phyloP scores from a whole-genome alignment of 2,113 vertebrate genomes.

The Cercocebus atys region DNA sequence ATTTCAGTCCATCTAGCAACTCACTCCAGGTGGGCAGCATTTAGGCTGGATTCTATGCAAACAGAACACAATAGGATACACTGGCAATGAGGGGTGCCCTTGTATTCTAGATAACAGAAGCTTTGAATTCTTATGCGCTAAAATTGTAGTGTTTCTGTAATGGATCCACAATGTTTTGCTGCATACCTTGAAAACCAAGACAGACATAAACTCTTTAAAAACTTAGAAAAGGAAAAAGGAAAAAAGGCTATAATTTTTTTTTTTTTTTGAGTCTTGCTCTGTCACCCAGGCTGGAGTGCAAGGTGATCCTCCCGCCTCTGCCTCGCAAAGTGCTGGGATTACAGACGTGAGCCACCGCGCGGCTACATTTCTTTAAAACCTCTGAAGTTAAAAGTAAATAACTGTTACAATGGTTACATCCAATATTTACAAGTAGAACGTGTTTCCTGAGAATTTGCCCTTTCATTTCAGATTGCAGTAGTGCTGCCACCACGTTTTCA shows the following conservation, averaged over 20 bases:
- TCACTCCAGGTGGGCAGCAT: not conserved
- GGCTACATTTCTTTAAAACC: slow-evolving; percentile 3
- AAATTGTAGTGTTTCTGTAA: not conserved
- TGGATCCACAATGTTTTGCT: not conserved
- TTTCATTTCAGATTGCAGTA: not conserved
- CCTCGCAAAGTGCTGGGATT: not conserved
- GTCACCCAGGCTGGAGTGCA: not conserved
- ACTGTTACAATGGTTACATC: not conserved
- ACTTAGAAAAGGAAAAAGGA: too few species aligned
- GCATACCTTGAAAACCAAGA: not conserved
- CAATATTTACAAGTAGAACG: not conserved
- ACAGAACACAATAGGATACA: not conserved
- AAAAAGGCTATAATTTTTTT: not conserved
- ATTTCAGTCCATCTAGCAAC: not conserved
- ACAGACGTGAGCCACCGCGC: not conserved
- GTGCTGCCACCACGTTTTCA: not conserved
- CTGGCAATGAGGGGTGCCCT: not conserved
- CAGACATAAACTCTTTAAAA: not conserved
- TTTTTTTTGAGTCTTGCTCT: not conserved
- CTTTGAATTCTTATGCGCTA: not conserved
- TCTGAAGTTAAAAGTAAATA: slow-evolving; percentile 1
- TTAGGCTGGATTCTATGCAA: not conserved
- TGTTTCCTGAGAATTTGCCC: slow-evolving; percentile 7
- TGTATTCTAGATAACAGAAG: not conserved
- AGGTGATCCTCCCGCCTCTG: not conserved